Conservation (phyloP, 2,797 vertebrate species). For the Botia almorhae region DNA sequence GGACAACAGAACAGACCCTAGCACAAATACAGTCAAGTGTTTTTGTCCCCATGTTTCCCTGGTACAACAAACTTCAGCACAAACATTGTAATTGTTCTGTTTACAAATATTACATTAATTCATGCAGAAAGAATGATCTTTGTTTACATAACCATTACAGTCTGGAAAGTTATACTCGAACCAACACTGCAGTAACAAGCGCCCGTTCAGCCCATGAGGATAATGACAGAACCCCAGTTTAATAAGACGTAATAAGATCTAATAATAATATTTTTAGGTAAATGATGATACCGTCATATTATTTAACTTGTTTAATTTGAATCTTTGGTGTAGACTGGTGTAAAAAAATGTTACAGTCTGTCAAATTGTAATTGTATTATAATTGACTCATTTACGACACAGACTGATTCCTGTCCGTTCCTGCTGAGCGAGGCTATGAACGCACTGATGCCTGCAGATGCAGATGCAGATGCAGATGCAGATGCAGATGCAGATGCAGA, state of each 20-base stretch:
- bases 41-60: not conserved
- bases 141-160: conserved; percentile 39
- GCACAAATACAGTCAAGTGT: not conserved
- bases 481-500: conserved; percentile 25
- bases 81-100: conserved; percentile 12
- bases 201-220: not conserved
- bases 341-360: too few species aligned
- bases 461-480: too few species aligned
- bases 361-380: not conserved
- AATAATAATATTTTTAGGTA: not conserved
- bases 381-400: not conserved
- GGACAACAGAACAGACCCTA: not conserved
- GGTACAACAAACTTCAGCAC: not conserved
- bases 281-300: not conserved
- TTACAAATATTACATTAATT: not conserved
- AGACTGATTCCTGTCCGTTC: not conserved
- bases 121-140: conserved; percentile 2
- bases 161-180: conserved; percentile 38
- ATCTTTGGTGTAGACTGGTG: not conserved
- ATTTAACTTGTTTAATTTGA: not conserved
- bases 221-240: not conserved
- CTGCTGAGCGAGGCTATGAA: not conserved
- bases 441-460: conserved; percentile 35
- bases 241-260: not conserved
- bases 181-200: conserved; percentile 27